phyloP scores from a whole-genome alignment of 2,888 invertebrate species.

The Thalpophila matura region DNA sequence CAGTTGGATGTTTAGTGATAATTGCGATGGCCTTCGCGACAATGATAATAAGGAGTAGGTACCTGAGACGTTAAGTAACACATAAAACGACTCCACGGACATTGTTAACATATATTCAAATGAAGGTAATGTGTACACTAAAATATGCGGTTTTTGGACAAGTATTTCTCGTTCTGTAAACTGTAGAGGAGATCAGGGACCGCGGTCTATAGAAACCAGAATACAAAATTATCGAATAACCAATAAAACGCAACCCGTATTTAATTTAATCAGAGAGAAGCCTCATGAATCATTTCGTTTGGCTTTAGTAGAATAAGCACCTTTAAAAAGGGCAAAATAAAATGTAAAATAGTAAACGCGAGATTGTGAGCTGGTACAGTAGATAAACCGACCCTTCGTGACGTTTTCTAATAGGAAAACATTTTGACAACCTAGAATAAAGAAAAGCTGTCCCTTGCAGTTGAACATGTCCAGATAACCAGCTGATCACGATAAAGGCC shows the following conservation, averaged over 20 bases:
- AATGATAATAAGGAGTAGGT: constrained; percentile 59
- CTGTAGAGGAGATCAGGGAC: not conserved
- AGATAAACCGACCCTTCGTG: not conserved
- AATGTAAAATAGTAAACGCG: not conserved
- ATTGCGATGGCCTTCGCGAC: constrained; percentile 76
- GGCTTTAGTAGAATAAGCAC: too few relatives aligned
- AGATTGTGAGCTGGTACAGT: not conserved
- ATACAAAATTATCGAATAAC: not conserved
- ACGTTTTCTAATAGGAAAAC: not conserved
- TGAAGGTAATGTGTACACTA: constrained; percentile 2
- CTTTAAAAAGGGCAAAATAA: too few relatives aligned
- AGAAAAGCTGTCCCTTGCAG: constrained; percentile 24
- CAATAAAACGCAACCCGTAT: too few relatives aligned
- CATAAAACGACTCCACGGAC: constrained; percentile 28
- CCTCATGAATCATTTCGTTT: not conserved
- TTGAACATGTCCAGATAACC: constrained; percentile 23
- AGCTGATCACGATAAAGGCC: constrained; percentile 42
- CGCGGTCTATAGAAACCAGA: not conserved
- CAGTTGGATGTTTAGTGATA: constrained; percentile 73
- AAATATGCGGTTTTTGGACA: not conserved
- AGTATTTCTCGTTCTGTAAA: not conserved
- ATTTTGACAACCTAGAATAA: constrained; percentile 3
- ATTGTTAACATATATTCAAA: constrained; percentile 42
- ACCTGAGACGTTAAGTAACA: constrained; percentile 56
- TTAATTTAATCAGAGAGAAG: not conserved